Conservation (phyloP, 2,797 vertebrate genomes). For the Benthosema pterotum region DNA sequence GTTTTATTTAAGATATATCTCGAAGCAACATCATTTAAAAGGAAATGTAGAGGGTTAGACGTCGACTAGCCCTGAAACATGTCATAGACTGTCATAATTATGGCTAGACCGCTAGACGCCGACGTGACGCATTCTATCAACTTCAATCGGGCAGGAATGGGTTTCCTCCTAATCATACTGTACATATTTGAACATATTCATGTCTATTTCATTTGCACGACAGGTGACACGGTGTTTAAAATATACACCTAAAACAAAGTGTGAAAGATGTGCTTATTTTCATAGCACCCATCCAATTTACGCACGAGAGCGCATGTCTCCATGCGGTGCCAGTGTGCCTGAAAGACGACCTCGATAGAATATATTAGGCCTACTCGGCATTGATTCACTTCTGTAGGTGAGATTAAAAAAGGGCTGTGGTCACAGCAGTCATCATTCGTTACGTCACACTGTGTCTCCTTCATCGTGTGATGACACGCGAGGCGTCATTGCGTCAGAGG, state of each 20-base stretch:
- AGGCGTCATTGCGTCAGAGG: constrained; percentile 23
- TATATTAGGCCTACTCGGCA: constrained; percentile 3
- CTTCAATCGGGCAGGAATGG: no score
- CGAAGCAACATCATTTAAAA: no score
- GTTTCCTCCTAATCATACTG: no score
- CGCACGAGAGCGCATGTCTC: neutral
- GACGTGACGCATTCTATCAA: no score
- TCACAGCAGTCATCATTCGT: constrained; percentile 58
- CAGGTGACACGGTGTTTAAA: neutral
- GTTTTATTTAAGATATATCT: no score
- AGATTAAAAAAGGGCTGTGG: constrained; percentile 61
- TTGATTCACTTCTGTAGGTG: constrained; percentile 14
- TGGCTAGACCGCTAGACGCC: no score
- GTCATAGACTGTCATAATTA: no score
- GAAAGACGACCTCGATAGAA: no score
- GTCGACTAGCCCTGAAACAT: no score
- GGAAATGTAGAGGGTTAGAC: no score
- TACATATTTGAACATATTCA: neutral
- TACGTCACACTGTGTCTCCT: constrained; percentile 73
- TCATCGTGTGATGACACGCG: constrained; percentile 51
- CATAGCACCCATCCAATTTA: neutral
- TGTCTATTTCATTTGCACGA: neutral
- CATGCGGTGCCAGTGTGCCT: no score
- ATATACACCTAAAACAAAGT: no score
- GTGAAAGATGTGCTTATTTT: neutral